These are phyloP conservation scores for Pocillopora meandrina DNA, from an alignment of 92 coral and sea anemone genomes.

Conservation along the genomic window DNA sequence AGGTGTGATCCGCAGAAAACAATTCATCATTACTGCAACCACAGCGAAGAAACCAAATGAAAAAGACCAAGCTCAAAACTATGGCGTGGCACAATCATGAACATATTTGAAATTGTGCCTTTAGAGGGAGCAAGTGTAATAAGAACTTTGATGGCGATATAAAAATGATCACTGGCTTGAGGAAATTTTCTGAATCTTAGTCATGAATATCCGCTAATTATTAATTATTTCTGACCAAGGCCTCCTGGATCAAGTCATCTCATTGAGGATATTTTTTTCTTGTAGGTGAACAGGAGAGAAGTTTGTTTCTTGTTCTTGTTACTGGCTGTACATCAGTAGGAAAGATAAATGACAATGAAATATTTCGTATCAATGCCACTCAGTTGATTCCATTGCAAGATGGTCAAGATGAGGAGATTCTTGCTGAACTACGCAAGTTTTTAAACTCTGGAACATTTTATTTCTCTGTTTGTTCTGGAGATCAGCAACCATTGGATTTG, in stretches of 20 bases:
- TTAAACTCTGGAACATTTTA: constrained; percentile 95
- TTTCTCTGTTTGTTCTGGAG: constrained; percentile 76
- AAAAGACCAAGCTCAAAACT: no score
- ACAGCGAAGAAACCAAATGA: no score
- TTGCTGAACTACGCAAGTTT: constrained; percentile 88
- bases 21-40: no score
- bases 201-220: no score
- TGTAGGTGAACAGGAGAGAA: constrained; percentile 84
- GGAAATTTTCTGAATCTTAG: no score
- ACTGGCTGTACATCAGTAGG: constrained; percentile 97
- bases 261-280: neutral
- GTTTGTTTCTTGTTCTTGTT: constrained; percentile 86
- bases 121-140: no score
- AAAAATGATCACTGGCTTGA: no score
- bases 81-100: no score
- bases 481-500: constrained; percentile 76
- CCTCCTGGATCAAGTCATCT: neutral
- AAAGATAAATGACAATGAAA: constrained; percentile 83
- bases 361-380: constrained; percentile 83
- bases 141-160: no score
- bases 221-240: no score
- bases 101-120: no score
- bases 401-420: constrained; percentile 74
- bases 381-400: constrained; percentile 85
- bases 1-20: no score